Evolutionary conservation across 2,888 invertebrate genomes (phyloP).

Genomic region (Sisyra terminalis): DNA sequence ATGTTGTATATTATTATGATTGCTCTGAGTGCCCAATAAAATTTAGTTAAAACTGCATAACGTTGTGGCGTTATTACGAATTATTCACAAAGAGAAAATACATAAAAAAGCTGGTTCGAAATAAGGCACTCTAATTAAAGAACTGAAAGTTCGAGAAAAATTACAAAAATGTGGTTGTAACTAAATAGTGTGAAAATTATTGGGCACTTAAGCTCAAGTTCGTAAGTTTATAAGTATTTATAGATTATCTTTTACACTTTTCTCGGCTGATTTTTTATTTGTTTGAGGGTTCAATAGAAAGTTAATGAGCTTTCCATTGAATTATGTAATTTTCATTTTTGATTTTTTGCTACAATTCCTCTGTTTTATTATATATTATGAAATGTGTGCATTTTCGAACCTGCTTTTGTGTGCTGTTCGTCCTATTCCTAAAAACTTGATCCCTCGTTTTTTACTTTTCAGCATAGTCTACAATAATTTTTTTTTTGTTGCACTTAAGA

Average conservation of each 20-base stretch:
- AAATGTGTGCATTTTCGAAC: constrained; percentile 8
- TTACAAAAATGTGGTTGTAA: constrained; percentile 3
- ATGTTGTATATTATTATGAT: constrained; percentile 5
- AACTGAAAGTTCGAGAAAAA: neutral
- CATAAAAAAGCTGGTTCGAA: constrained; percentile 7
- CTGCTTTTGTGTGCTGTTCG: constrained; percentile 6
- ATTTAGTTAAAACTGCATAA: constrained; percentile 21
- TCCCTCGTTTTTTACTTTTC: constrained; percentile 1
- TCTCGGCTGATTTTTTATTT: too few relatives aligned
- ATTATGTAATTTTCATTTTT: constrained; percentile 2
- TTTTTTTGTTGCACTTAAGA: constrained; percentile 7
- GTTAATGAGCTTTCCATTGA: too few relatives aligned
- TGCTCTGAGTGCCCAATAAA: constrained; percentile 28
- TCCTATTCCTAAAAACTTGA: neutral
- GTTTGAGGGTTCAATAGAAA: too few relatives aligned
- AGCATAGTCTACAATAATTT: constrained; percentile 5
- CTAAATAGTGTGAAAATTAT: constrained; percentile 1
- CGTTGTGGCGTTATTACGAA: neutral
- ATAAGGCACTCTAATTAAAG: constrained; percentile 5
- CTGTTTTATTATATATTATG: too few relatives aligned
- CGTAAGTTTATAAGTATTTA: too few relatives aligned
- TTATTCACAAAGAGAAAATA: neutral
- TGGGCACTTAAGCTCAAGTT: neutral
- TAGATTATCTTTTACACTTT: too few relatives aligned
- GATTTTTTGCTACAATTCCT: neutral